These are phyloP conservation scores for Cardiocondyla obscurior DNA, from an alignment of 1,140 invertebrate species.

Conservation along the genomic window DNA sequence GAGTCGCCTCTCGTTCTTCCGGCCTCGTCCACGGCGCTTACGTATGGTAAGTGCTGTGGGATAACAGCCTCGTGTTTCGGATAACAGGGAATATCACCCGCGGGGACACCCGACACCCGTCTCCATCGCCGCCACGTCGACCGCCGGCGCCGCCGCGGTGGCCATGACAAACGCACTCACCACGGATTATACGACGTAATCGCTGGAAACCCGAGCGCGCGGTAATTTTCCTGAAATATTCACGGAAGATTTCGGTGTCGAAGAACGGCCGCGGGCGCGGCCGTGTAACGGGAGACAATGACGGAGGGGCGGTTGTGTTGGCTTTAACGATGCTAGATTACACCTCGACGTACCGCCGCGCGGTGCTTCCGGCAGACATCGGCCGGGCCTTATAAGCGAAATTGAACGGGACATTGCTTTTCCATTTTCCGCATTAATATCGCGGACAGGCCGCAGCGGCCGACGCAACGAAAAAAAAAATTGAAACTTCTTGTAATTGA, in stretches of 20 bases:
- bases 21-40: constrained; percentile 58
- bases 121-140: constrained; percentile 42
- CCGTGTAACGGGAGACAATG: constrained; percentile 44
- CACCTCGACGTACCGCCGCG: constrained; percentile 9
- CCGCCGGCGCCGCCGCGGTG: constrained; percentile 43
- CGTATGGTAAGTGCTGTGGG: constrained; percentile 80
- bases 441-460: too few relatives aligned
- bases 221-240: constrained; percentile 79
- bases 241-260: constrained; percentile 69
- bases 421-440: neutral
- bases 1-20: constrained; percentile 15
- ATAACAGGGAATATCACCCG: constrained; percentile 82
- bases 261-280: constrained; percentile 41
- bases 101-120: constrained; percentile 79
- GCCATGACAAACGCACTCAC: constrained; percentile 78
- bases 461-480: neutral
- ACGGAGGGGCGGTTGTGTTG: constrained; percentile 13
- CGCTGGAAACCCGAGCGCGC: constrained; percentile 79
- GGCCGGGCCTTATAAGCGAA: neutral
- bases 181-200: constrained; percentile 82
- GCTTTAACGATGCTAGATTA: constrained; percentile 53
- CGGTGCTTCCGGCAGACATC: constrained; percentile 9
- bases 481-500: neutral
- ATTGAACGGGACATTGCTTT: constrained; percentile 6
- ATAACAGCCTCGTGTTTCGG: constrained; percentile 83